Base-by-base conservation (phyloP, 2,888 invertebrate genomes). In the Oxytorus armatus region DNA sequence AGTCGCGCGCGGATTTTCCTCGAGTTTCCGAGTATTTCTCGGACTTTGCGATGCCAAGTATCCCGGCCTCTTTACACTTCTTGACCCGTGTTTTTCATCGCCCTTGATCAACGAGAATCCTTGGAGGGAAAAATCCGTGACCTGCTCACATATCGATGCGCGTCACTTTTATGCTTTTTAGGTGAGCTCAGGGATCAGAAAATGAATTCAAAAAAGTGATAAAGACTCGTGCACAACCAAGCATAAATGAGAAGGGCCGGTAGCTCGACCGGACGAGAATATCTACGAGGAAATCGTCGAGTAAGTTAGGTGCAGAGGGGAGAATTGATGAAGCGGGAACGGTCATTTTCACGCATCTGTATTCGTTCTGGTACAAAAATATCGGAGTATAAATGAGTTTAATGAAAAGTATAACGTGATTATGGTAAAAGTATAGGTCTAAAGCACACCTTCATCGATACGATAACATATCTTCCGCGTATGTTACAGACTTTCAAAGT, bases 401-500 rank as follows among this genome's bases (percentile, higher is more conserved):
- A 29, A 29, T 29, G 29, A 18, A 11, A 39, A 11, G 10, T 39
- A 39, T 11, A n/a, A n/a, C n/a, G n/a, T n/a, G n/a, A n/a, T n/a
- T n/a, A n/a, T n/a, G n/a, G n/a, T 8, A 39, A 11, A 39, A 39
- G 11, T 39, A 10, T 10, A 39, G 8, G 14, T 16, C n/a, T 44
- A 39, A 10, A 39, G 39, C 4, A 39, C 2, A 5, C 1, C 10
- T 10, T 11, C 8, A 39, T 39, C 11, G 11, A 39, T 39, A 25
- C 11, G 39, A 16, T 39, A 57, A 74, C 16, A 65, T 29, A 49
- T 25, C 36, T 29, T 14, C 33, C 18, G 14, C 82, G 85, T 82
- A 88, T 86, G 87, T 88, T 87, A 85, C 83, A 80, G 86, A 77
- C 86, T 84, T 83, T 82, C 83, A 57, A 84, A n/a, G 3, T 44